Evolutionary conservation across 2,888 invertebrate species (phyloP).

Genomic region (Drosophila stalkeri): DNA sequence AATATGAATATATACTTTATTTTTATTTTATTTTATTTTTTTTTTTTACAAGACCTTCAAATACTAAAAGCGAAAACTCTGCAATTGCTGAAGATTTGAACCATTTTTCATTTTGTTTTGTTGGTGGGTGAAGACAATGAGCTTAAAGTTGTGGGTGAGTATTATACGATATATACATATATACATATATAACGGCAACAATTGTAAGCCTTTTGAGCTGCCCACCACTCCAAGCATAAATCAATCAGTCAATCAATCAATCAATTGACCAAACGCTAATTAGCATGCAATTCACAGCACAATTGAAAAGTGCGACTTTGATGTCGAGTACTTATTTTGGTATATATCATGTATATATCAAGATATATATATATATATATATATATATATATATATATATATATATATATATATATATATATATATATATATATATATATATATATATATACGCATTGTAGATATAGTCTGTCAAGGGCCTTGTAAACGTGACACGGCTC

Average conservation of each 20-base stretch:
- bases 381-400: not conserved
- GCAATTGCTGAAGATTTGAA: conserved; percentile 50
- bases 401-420: too few species aligned
- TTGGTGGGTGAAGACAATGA: conserved; percentile 29
- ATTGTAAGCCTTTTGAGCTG: conserved; percentile 53
- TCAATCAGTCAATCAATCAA: conserved; percentile 56
- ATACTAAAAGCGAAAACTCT: conserved; percentile 67
- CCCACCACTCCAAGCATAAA: conserved; percentile 37
- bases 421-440: not conserved
- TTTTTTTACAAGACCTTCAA: conserved; percentile 71
- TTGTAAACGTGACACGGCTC: conserved; percentile 55
- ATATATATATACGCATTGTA: not conserved
- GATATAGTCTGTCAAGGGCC: conserved; percentile 44
- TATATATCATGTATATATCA: not conserved
- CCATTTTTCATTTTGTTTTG: conserved; percentile 28
- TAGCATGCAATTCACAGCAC: conserved; percentile 74
- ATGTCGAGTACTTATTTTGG: conserved; percentile 51
- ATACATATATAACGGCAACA: conserved; percentile 49
- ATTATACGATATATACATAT: conserved; percentile 25
- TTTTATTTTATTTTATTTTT: not conserved
- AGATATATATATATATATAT: not conserved
- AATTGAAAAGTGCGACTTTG: conserved; percentile 63
- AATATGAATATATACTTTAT: not conserved
- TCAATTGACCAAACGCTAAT: conserved; percentile 60
- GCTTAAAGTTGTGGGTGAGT: conserved; percentile 54